Evolutionary conservation across 1,140 invertebrate genomes (phyloP).

Genomic region (Hormaphis cornu): DNA sequence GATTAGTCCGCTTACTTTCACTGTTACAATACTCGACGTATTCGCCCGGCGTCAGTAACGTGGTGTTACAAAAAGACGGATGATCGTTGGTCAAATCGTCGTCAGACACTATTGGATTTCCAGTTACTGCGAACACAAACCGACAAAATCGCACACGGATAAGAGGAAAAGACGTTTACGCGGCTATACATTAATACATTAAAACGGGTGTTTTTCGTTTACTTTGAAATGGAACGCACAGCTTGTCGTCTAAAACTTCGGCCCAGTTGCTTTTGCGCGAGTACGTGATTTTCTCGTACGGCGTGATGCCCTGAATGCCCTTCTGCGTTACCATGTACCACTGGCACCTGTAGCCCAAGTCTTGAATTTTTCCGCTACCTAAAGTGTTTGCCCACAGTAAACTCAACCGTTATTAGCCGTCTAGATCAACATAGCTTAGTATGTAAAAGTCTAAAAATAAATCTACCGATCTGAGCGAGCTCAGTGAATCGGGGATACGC

Average conservation of each 20-base stretch:
- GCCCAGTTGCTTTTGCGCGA: conserved; percentile 39
- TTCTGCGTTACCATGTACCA: conserved; percentile 53
- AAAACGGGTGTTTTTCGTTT: conserved; percentile 10
- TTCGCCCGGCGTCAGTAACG: neutral
- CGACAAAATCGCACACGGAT: too few relatives aligned
- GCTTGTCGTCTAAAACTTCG: conserved; percentile 37
- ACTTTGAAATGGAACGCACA: conserved; percentile 39
- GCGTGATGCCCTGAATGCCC: conserved; percentile 48
- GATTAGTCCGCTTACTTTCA: neutral
- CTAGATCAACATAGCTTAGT: neutral
- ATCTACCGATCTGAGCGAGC: neutral
- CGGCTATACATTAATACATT: too few relatives aligned
- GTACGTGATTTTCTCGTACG: conserved; percentile 46
- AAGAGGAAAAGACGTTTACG: too few relatives aligned
- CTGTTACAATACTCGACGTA: neutral
- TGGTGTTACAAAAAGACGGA: neutral
- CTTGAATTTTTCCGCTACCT: conserved; percentile 50
- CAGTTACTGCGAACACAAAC: neutral
- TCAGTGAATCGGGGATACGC: neutral
- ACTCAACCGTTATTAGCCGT: neutral
- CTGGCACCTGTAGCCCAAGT: conserved; percentile 48
- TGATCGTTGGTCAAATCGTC: neutral
- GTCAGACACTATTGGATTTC: conserved; percentile 1
- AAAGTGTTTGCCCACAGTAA: neutral
- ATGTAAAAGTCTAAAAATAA: neutral